phyloP scores from a whole-genome alignment of 2,113 vertebrate genomes.

The Macaca nemestrina region DNA sequence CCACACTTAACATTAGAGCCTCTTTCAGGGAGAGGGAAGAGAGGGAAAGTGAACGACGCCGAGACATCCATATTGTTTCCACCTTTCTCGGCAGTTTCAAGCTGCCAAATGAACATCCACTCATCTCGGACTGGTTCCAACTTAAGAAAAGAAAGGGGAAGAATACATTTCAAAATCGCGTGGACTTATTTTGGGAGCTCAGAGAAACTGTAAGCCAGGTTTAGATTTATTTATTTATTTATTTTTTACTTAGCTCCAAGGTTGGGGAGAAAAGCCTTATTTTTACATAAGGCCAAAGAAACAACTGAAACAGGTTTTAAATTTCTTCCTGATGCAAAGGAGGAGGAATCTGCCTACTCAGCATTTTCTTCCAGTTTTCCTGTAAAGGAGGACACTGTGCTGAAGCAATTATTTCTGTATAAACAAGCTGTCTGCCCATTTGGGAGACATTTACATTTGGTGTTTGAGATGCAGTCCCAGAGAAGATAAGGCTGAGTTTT shows the following conservation, averaged over 20 bases:
- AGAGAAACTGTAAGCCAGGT: background rate
- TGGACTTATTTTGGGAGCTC: conserved; percentile 40
- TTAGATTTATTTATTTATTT: background rate
- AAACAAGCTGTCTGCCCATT: conserved; percentile 23
- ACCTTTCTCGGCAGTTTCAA: conserved; percentile 24
- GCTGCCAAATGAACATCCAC: background rate
- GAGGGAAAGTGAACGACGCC: background rate
- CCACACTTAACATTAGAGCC: conserved; percentile 42
- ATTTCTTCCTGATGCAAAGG: conserved; percentile 32
- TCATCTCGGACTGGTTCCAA: background rate
- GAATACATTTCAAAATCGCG: conserved; percentile 2
- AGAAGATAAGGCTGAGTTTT: background rate
- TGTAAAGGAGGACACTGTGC: conserved; percentile 25
- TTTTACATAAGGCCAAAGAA: conserved; percentile 27
- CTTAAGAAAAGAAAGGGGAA: background rate
- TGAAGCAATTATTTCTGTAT: conserved; percentile 61
- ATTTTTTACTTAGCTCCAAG: background rate
- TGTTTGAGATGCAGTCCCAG: background rate
- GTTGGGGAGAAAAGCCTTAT: background rate
- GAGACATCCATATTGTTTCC: background rate
- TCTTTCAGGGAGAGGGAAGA: conserved; percentile 5
- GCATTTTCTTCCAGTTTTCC: conserved; percentile 34
- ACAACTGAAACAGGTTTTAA: conserved; percentile 44
- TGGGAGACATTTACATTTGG: conserved; percentile 49
- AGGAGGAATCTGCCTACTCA: conserved; percentile 33